These are phyloP conservation scores for Oreortyx pictus DNA, from an alignment of 2,797 vertebrate genomes.

Conservation along the genomic window DNA sequence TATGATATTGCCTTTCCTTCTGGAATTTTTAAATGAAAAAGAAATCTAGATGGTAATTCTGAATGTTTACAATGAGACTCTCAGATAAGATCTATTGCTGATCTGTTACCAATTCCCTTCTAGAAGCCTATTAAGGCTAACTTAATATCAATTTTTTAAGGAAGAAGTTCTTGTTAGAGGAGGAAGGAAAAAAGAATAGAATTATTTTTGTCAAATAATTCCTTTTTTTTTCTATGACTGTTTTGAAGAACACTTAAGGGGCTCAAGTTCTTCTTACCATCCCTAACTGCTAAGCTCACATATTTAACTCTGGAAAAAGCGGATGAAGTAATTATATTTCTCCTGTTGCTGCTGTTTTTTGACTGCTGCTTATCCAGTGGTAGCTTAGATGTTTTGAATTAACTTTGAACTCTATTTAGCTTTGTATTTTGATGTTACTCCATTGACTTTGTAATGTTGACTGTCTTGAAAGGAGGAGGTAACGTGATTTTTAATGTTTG, in stretches of 20 bases:
- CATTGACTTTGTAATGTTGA: background rate
- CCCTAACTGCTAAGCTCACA: background rate
- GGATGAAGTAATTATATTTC: background rate
- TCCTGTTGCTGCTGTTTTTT: background rate
- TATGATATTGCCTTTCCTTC: background rate
- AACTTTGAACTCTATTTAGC: background rate
- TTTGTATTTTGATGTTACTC: background rate
- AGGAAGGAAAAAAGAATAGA: background rate
- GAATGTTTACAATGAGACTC: background rate
- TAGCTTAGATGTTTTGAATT: background rate
- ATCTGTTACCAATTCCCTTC: background rate
- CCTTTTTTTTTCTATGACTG: background rate
- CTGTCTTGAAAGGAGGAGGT: background rate
- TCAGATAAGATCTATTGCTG: background rate
- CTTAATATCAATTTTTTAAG: background rate
- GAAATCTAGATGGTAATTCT: background rate
- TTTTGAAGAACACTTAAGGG: background rate
- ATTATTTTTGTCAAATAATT: background rate
- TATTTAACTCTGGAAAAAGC: background rate
- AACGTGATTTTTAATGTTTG: background rate
- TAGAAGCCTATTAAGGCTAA: background rate
- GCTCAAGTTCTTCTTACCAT: background rate
- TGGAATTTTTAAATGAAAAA: constrained; percentile 22
- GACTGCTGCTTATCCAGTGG: background rate
- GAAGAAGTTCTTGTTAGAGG: background rate